Evolutionary conservation across 1,140 invertebrate species (phyloP), one percentile per base, ranked within the genome.

Genomic region (Hirudo medicinalis): DNA sequence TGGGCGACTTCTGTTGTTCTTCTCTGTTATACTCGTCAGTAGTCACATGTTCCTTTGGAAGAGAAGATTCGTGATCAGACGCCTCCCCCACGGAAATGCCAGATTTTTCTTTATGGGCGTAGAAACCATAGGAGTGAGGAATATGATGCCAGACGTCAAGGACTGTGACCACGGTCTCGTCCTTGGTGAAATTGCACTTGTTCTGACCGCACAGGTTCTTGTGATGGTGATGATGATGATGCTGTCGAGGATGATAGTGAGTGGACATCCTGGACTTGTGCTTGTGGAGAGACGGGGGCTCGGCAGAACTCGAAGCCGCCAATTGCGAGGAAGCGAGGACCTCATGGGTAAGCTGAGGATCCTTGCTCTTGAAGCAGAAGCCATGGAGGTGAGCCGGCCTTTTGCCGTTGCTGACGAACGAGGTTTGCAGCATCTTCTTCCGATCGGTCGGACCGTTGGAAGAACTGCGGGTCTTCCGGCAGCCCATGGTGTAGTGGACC

Each of bases 121-220:
- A 32, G 49, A 53, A 25, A 32, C 53, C 22, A n/a, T 32, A 32
- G 40, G 69, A 22, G 22, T 36, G 49, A 20, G 69, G 69, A 19
- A 70, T 49, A 19, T 70, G 69, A 13, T 70, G 69, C 69, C 69
- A 70, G n/a, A 49, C 32, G 43, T 54, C 69, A n/a, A 63, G 57
- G n/a, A 70, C 69, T 17, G 25, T 70, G 43, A 36, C 49, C 36
- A 70, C 69, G n/a, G 69, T 70, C n/a, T 70, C 69, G 49, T 70
- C 53, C 53, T 70, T 36, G 3, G 69, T 70, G 69, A 70, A 70
- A 22, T 49, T 70, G 53, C 69, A 70, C 29, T 54, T 70, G 20
- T 54, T 49, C n/a, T 54, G 40, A 20, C 36, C 22, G 57, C 57
- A 63, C 11, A 32, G 57, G 57, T 63, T 63, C 57, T 63, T 22